Base-by-base conservation (phyloP, 64 coral and sea anemone species). In the Montipora foliosa region DNA sequence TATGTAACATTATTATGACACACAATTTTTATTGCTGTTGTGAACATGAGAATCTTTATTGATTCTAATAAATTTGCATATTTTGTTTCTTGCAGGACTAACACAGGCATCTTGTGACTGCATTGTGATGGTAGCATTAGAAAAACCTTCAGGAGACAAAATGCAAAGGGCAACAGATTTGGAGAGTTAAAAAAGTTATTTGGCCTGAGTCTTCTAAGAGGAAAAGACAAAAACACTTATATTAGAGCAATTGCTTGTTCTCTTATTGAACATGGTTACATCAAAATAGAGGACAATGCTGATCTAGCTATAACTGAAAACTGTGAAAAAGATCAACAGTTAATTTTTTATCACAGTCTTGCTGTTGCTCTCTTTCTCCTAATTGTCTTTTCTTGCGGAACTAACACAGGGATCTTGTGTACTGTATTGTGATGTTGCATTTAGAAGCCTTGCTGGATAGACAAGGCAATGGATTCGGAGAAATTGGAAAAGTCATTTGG, bases 71-170 rank as follows among this genome's bases (percentile, higher is more conserved):
- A 5, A 20, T 74, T 74, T 74, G 67, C 67, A 3, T 74, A 25
- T 86, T 57, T 46, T 45, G 52, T 87, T 49, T 72, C 74, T 76
- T 60, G 53, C 79, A 89, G 87, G 8, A 75, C 75, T 89, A 70
- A 89, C 87, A 61, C 87, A 78, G 75, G 87, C 20, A 53, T 75
- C 69, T 17, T 89, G 87, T 45, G 58, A 89, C 55, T 77, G 53
- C 14, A 78, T 89, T 78, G 69, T 78, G 4, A 37, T 89, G 53
- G 87, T 75, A 19, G 71, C 49, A 45, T 78, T 89, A 37, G 74
- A 89, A 20, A 77, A 89, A 52, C 17, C 51, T 76, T 77, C 50
- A 76, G n/a, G 79, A 64, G 46, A 44, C 2, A 57, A 76, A 14
- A 76, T 89, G 17, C 87, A 89, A 29, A 76, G 67, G 49, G 44